Percentiles rank a stretch among this genome's conserved stretches.
phyloP scores from a whole-genome alignment of 2,888 invertebrate species.

The Bellardia bayeri region DNA sequence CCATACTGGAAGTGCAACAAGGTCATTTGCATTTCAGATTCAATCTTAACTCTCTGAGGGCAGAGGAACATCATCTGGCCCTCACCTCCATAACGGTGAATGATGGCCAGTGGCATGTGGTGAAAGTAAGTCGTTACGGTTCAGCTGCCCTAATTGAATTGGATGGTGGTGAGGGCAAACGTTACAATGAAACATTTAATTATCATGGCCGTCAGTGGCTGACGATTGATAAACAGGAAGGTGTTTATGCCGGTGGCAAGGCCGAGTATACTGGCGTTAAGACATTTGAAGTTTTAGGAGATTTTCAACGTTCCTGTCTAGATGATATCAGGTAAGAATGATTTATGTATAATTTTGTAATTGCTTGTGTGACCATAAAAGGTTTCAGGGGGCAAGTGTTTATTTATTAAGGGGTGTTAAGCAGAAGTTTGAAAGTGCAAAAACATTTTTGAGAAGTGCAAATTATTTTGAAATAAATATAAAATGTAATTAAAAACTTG shows the following conservation, averaged over 20 bases:
- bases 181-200: constrained; percentile 95
- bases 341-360: constrained; percentile 24
- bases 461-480: no score
- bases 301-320: constrained; percentile 94
- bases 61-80: constrained; percentile 95
- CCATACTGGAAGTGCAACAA: constrained; percentile 92
- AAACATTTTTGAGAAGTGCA: background rate
- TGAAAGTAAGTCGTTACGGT: constrained; percentile 94
- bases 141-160: constrained; percentile 95
- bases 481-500: no score
- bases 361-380: background rate
- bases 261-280: constrained; percentile 97
- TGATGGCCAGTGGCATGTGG: constrained; percentile 98
- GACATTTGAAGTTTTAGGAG: constrained; percentile 96
- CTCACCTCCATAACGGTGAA: constrained; percentile 94
- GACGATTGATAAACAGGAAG: constrained; percentile 95
- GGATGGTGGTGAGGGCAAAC: constrained; percentile 96
- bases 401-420: background rate
- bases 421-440: background rate
- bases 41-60: constrained; percentile 94
- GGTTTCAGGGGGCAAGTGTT: background rate
- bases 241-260: constrained; percentile 97
- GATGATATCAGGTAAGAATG: constrained; percentile 85
- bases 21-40: constrained; percentile 95
- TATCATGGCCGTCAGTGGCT: constrained; percentile 96